These are phyloP conservation scores for Pycnonotus jocosus DNA, from an alignment of 2,113 vertebrate species.

Conservation along the genomic window DNA sequence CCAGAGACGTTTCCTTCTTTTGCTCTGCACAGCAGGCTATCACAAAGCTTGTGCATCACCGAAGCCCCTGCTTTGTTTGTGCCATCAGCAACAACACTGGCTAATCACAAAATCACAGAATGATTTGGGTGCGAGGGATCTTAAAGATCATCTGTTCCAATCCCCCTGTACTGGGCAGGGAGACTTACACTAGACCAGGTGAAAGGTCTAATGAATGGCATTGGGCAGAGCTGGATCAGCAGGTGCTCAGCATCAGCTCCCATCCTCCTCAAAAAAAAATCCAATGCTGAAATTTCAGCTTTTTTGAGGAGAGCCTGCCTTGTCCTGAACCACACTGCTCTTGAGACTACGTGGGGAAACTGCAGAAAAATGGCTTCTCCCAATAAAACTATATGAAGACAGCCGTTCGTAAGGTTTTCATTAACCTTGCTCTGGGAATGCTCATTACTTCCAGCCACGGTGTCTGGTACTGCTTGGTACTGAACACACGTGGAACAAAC, in stretches of 20 bases:
- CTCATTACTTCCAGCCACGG: not conserved
- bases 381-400: rapidly evolving
- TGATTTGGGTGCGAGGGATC: not conserved
- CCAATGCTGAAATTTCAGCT: not conserved
- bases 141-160: not conserved
- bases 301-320: not conserved
- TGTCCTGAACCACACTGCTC: not conserved
- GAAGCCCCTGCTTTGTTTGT: not conserved
- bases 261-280: not conserved
- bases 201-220: not conserved
- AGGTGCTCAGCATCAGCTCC: not conserved
- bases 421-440: not conserved
- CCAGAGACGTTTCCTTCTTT: not conserved
- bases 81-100: not conserved
- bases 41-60: rapidly evolving
- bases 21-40: not conserved
- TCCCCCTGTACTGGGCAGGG: not conserved
- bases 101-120: not conserved
- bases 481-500: not conserved
- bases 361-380: not conserved
- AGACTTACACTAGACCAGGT: not conserved
- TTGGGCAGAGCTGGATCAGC: not conserved
- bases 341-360: not conserved
- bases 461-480: not conserved
- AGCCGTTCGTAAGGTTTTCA: not conserved